Percentiles rank a stretch among this genome's conserved stretches.
phyloP scores from a whole-genome alignment of 2,888 invertebrate genomes.

The Tethea ocularis region DNA sequence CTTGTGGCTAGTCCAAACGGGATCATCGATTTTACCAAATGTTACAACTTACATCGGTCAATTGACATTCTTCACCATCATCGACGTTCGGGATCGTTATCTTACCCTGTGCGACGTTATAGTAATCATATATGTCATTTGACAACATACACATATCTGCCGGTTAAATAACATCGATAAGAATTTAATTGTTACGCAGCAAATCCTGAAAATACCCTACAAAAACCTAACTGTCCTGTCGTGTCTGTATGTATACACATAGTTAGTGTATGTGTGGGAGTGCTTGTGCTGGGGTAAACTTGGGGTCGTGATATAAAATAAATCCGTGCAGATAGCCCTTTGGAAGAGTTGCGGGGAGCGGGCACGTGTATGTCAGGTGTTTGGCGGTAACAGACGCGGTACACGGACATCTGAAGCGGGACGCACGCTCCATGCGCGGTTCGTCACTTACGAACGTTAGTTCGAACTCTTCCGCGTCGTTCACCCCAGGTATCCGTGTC shows the following conservation, averaged over 20 bases:
- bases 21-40: constrained; percentile 26
- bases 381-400: constrained; percentile 44
- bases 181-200: constrained; percentile 20
- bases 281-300: constrained; percentile 66
- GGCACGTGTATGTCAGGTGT: constrained; percentile 73
- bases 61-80: constrained; percentile 95
- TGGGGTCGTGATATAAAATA: constrained; percentile 47
- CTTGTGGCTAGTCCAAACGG: constrained; percentile 31
- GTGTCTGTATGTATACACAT: constrained; percentile 50
- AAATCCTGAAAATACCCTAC: constrained; percentile 33
- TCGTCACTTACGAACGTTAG: constrained; percentile 92
- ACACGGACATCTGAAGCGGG: constrained; percentile 67
- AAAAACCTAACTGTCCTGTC: constrained; percentile 46
- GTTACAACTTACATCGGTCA: constrained; percentile 93
- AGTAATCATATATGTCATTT: constrained; percentile 96
- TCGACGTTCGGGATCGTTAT: constrained; percentile 97
- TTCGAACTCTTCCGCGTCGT: constrained; percentile 95
- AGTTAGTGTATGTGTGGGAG: constrained; percentile 54
- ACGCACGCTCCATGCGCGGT: constrained; percentile 76
- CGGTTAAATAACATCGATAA: constrained; percentile 60
- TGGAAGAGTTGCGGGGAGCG: constrained; percentile 76
- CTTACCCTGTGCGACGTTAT: constrained; percentile 98
- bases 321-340: constrained; percentile 73
- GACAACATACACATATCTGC: constrained; percentile 92
- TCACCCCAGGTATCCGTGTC: constrained; percentile 96